phyloP scores from a whole-genome alignment of 2,888 invertebrate species.

The Caenorhabditis angaria region DNA sequence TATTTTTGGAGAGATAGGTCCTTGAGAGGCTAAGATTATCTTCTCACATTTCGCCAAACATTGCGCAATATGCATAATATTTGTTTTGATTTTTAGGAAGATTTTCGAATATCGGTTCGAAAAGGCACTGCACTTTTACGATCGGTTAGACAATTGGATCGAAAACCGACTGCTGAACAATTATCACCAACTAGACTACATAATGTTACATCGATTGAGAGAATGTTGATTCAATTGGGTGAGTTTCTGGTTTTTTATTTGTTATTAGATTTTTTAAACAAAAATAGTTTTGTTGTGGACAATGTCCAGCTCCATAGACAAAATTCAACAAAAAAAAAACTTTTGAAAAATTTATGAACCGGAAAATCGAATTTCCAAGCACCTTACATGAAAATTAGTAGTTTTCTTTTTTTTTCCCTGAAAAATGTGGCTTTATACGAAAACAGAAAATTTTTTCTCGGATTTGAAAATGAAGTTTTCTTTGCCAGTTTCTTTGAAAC shows the following conservation, averaged over 20 bases:
- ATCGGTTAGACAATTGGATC: constrained; percentile 74
- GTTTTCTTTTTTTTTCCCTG: no score
- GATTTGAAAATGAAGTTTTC: no score
- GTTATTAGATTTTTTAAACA: no score
- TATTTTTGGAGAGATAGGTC: not conserved
- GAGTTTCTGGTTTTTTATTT: constrained; percentile 3
- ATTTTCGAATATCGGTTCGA: constrained; percentile 85
- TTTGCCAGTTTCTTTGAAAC: no score
- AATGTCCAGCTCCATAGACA: no score
- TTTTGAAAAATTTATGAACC: no score
- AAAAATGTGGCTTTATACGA: no score
- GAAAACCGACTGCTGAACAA: constrained; percentile 66
- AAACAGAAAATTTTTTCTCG: no score
- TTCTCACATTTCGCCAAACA: not conserved
- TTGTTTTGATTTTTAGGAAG: constrained; percentile 77
- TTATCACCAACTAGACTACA: constrained; percentile 73
- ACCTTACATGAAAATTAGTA: no score
- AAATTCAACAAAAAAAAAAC: no score
- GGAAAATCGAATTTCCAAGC: no score
- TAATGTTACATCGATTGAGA: constrained; percentile 90
- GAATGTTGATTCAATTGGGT: constrained; percentile 76
- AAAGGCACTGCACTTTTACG: constrained; percentile 88
- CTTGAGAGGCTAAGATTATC: not conserved
- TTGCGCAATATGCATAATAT: constrained; percentile 7
- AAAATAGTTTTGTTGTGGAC: no score